Conservation (phyloP, 2,113 vertebrate species). For the Zosterops pallidus region DNA sequence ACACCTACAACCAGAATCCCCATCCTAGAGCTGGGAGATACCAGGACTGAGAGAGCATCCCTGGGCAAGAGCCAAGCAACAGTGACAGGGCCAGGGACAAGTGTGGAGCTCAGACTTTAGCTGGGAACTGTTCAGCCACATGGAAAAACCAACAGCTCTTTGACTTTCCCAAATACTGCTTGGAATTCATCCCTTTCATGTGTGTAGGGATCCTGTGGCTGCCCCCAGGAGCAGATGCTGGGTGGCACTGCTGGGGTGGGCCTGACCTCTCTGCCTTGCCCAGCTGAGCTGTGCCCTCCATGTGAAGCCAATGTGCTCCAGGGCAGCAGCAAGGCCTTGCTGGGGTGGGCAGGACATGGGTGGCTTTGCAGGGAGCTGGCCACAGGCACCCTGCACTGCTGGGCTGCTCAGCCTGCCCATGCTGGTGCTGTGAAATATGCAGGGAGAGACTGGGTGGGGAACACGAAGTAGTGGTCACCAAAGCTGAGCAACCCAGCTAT, state of each 20-base stretch:
- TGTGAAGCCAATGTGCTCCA: not conserved
- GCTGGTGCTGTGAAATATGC: accelerated
- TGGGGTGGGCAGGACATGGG: accelerated
- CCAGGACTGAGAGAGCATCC: not conserved
- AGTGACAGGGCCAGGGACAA: not conserved
- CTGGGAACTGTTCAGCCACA: not conserved
- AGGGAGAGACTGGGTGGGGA: not conserved
- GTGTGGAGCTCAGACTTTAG: not conserved
- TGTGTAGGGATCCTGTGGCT: not conserved
- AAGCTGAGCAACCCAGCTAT: accelerated
- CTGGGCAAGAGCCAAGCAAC: not conserved
- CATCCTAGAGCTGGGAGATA: not conserved
- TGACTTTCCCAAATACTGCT: not conserved
- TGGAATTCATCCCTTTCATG: not conserved
- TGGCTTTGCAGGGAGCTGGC: not conserved
- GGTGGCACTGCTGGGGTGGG: not conserved
- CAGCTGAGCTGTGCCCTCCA: accelerated
- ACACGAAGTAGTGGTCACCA: accelerated
- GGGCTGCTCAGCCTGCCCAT: not conserved
- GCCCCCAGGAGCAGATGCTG: not conserved
- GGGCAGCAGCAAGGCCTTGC: not conserved
- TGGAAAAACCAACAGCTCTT: not conserved
- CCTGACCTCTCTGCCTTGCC: not conserved
- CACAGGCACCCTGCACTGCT: accelerated
- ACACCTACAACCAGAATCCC: not conserved